Evolutionary conservation across 2,113 vertebrate genomes (phyloP), one percentile per base, ranked within the genome.

Genomic region (Telmatochromis sp.): DNA sequence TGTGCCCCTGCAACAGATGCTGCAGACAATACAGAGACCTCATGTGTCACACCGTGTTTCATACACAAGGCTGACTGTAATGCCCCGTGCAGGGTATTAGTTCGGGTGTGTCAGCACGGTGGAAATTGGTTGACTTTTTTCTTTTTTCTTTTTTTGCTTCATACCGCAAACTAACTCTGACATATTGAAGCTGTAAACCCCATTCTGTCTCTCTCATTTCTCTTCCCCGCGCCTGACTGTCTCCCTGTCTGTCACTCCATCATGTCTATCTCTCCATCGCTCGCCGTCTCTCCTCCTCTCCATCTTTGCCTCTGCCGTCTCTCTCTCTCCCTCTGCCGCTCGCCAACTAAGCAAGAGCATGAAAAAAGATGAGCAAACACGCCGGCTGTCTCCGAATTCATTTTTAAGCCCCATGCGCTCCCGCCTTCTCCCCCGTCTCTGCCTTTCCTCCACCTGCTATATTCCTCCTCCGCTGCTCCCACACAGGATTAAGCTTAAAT

Each of bases 311-410:
- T 75, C 71, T 65, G 50, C 79, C 50, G 31, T 75, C 71, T 80
- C 80, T 54, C 86, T 54, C 86, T 45, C 86, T 58, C 73, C n/a
- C 73, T 81, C 65, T 63, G 5, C 75, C 4, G 9, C 75, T 89
- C 31, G n/a, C 75, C 28, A 26, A 40, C 86, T 88, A 85, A 88
- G 86, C 63, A 45, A 86, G 81, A 90, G 88, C 87, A 85, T 80
- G 68, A 90, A 90, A 92, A 89, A 90, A 94, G 80, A 92, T 91
- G 92, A 94, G 90, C 93, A 92, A 94, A 94, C 86, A 92, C 15
- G 47, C n/a, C 17, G 47, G 53, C 85, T 87, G 75, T 84, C 80
- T 84, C 40, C 1, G 75, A 88, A 93, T 92, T 93, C 86, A 91
- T 92, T 94, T 92, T 85, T 84, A 71, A 87, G 71, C 80, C 89